These are phyloP conservation scores for Tylochromis polylepis DNA, from an alignment of 2,113 vertebrate genomes.

Conservation along the genomic window DNA sequence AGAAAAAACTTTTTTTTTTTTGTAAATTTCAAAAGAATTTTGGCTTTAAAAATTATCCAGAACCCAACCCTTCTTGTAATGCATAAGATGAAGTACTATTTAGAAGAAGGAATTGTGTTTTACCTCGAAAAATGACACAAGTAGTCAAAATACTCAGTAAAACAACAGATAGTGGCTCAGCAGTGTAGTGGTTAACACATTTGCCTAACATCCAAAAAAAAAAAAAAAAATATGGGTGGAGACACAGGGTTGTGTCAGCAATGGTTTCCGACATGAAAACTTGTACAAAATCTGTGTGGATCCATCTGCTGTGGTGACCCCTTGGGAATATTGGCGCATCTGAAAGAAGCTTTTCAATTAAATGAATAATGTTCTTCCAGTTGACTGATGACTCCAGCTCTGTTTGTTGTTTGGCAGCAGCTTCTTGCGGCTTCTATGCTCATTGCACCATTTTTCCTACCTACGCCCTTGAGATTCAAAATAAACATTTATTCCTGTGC, in stretches of 20 bases:
- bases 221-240: neutral
- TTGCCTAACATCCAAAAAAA: neutral
- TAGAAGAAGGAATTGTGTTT: neutral
- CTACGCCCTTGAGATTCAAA: neutral
- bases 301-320: neutral
- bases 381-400: neutral
- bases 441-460: neutral
- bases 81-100: neutral
- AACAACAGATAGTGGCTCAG: neutral
- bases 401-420: neutral
- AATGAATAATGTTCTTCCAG: neutral
- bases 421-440: neutral
- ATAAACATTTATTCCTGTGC: neutral
- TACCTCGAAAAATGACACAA: neutral
- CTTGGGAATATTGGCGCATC: accelerated
- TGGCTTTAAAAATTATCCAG: neutral
- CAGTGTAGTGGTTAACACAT: neutral
- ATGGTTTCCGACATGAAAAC: neutral
- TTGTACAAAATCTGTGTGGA: neutral
- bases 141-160: neutral
- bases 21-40: neutral
- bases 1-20: too few relatives aligned
- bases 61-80: neutral
- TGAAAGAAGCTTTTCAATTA: neutral
- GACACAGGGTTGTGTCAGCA: neutral